phyloP scores from a whole-genome alignment of 2,797 vertebrate species.

The Syngnathus acus region DNA sequence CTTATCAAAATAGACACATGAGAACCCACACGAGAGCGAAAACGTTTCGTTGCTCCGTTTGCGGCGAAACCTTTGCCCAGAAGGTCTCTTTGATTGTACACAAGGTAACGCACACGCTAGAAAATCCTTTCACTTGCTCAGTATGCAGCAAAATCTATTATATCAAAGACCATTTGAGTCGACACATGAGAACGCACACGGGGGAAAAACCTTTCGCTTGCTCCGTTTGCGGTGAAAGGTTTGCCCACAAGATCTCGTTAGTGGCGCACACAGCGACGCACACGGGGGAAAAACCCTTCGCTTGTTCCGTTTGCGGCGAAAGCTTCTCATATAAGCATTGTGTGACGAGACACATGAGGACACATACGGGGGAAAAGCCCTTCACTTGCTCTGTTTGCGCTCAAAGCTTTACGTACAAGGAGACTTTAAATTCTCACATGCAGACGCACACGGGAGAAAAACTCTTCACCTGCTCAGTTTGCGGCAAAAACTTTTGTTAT shows the following conservation, averaged over 20 bases:
- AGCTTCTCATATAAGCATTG: not conserved
- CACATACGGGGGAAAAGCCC: not conserved
- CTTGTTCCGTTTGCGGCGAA: not conserved
- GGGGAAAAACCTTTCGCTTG: not conserved
- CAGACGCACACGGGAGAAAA: not conserved
- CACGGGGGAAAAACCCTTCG: not conserved
- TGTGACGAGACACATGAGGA: not conserved
- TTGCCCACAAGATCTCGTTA: conserved; percentile 1
- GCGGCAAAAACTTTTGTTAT: conserved; percentile 2
- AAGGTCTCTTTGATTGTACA: not conserved
- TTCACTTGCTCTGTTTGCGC: not conserved
- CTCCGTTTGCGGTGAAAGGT: not conserved
- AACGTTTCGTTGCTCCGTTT: not conserved
- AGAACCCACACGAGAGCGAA: not conserved
- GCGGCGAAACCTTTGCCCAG: not conserved
- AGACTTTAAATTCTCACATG: conserved; percentile 1
- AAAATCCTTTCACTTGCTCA: not conserved
- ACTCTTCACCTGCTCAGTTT: not conserved
- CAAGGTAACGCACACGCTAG: not conserved
- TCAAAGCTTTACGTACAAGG: not conserved
- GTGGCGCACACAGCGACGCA: not conserved
- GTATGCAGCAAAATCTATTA: not conserved
- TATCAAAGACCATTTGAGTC: not conserved
- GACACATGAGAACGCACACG: not conserved
- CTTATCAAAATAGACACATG: not conserved